Conservation (phyloP, 2,888 invertebrate genomes). For the Stomorhina lunata region DNA sequence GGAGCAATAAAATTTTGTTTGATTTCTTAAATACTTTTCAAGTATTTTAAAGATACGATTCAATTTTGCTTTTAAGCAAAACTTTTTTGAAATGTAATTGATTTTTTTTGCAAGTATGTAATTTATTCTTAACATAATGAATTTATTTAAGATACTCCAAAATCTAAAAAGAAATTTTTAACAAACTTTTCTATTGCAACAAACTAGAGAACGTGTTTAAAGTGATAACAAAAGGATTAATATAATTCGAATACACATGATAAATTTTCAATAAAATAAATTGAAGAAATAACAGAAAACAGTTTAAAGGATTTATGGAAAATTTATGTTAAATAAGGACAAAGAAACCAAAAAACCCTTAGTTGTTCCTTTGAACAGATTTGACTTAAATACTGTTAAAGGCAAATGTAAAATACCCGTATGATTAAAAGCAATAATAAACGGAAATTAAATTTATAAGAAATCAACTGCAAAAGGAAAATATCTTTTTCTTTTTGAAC, state of each 20-base stretch:
- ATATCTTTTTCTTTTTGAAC: not conserved
- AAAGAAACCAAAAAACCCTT: not conserved
- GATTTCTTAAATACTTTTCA: not conserved
- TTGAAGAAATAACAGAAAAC: not conserved
- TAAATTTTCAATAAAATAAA: constrained; percentile 25
- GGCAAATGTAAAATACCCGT: constrained; percentile 58
- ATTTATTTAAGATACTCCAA: not conserved
- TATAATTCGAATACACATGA: constrained; percentile 30
- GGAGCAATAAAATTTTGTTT: constrained; percentile 30
- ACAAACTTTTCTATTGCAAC: not conserved
- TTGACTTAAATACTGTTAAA: not conserved
- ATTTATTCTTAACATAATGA: not conserved
- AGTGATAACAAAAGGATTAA: constrained; percentile 45
- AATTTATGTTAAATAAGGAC: constrained; percentile 2
- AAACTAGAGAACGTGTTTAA: constrained; percentile 34
- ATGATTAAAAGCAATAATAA: constrained; percentile 73
- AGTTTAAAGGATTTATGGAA: constrained; percentile 11
- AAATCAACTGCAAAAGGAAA: constrained; percentile 65
- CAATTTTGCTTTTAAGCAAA: not conserved
- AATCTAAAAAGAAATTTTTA: not conserved
- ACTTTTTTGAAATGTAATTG: not conserved
- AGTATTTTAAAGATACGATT: not conserved
- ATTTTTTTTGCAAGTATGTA: constrained; percentile 19
- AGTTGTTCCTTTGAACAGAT: no score
- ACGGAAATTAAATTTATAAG: constrained; percentile 76